phyloP scores from a whole-genome alignment of 2,888 invertebrate genomes.

The Eupithecia centaureata region DNA sequence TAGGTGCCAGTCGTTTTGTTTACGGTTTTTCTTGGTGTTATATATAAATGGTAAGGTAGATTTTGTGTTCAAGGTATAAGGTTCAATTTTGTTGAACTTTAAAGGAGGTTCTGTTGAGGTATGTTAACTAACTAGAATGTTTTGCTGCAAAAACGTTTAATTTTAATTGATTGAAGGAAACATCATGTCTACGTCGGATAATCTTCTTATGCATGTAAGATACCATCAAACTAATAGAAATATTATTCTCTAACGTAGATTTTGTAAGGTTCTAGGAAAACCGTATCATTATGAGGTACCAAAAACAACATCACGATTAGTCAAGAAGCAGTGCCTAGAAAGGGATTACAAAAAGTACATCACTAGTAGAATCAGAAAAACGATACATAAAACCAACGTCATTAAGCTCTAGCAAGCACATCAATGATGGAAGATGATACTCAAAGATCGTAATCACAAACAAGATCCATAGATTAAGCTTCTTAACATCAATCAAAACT shows the following conservation, averaged over 20 bases:
- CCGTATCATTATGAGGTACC: not conserved
- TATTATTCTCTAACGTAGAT: not conserved
- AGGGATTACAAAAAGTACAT: not conserved
- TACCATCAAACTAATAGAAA: not conserved
- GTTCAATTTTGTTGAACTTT: not conserved
- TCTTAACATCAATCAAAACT: conserved; percentile 40
- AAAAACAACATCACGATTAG: not conserved
- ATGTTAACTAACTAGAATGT: conserved; percentile 18
- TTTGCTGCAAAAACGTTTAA: conserved; percentile 4
- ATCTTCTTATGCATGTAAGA: not conserved
- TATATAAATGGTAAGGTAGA: not conserved
- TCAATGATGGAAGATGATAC: conserved; percentile 22
- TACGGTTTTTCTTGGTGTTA: conserved; percentile 21
- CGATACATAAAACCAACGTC: not conserved
- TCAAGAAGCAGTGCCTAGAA: not conserved
- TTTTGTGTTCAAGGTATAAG: conserved; percentile 10
- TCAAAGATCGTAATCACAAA: conserved; percentile 31
- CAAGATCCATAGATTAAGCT: conserved; percentile 27
- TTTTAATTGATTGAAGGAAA: conserved; percentile 4
- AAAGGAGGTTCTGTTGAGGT: not conserved
- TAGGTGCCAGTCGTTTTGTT: conserved; percentile 23
- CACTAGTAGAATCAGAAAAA: not conserved
- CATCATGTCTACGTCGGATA: not conserved
- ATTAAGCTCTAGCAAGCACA: conserved; percentile 17
- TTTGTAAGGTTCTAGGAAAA: not conserved